Conservation (phyloP, 2,113 vertebrate species). For the Amazona vittata region DNA sequence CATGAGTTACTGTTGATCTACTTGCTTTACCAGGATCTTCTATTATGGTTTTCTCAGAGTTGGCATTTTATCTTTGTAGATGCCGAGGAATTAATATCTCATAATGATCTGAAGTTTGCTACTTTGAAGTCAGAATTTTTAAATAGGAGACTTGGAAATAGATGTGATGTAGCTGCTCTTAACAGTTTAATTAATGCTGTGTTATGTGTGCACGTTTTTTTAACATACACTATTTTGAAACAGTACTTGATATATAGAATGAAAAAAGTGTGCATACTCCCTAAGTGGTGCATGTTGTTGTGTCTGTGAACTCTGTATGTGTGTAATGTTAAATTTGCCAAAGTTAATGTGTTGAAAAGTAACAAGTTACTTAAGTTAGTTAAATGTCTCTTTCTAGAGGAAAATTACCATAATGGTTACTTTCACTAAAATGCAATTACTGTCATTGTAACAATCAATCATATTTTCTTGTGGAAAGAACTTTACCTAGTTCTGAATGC, state of each 20-base stretch:
- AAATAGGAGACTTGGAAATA: conserved; percentile 19
- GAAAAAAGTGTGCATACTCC: conserved; percentile 49
- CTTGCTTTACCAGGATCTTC: not conserved
- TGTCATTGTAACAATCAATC: conserved; percentile 84
- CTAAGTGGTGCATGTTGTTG: conserved; percentile 67
- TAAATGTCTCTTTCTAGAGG: conserved; percentile 78
- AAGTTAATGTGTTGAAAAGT: conserved; percentile 79
- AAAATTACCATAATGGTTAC: conserved; percentile 85
- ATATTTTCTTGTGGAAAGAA: conserved; percentile 75
- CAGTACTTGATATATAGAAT: conserved; percentile 24
- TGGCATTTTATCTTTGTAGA: not conserved
- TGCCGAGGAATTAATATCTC: conserved; percentile 3
- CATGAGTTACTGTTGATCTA: not conserved
- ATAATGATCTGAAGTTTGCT: not conserved
- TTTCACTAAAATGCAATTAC: conserved; percentile 86
- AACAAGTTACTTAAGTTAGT: conserved; percentile 81
- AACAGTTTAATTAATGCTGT: conserved; percentile 50
- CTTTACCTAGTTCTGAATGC: conserved; percentile 73
- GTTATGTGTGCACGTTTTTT: conserved; percentile 48
- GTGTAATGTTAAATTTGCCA: conserved; percentile 72
- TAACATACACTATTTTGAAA: conserved; percentile 50
- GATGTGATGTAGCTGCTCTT: conserved; percentile 23
- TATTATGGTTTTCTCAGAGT: not conserved
- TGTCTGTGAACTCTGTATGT: conserved; percentile 71
- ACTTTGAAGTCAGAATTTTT: conserved; percentile 39